Evolutionary conservation across 1,140 invertebrate genomes (phyloP).

Genomic region (Asbolus verrucosus): DNA sequence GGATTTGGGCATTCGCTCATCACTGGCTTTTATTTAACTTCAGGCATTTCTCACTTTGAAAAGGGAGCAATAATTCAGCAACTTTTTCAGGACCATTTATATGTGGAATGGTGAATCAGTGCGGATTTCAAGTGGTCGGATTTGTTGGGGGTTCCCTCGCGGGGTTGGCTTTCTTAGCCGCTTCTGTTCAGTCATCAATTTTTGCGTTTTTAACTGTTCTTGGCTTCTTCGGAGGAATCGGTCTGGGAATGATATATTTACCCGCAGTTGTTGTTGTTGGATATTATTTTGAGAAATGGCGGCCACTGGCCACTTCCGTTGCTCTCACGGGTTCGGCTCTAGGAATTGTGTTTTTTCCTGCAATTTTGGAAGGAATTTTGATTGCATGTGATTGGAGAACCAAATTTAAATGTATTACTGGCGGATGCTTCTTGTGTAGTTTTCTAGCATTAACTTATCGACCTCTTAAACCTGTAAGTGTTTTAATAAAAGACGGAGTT

Average conservation of each 20-base stretch:
- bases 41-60: conserved; percentile 68
- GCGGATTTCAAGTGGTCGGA: conserved; percentile 78
- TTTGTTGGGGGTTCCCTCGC: conserved; percentile 77
- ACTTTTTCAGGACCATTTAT: conserved; percentile 85
- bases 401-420: conserved; percentile 66
- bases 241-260: conserved; percentile 89
- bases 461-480: no score
- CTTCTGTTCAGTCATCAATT: conserved; percentile 70
- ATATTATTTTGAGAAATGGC: conserved; percentile 84
- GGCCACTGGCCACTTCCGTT: conserved; percentile 82
- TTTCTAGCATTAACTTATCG: no score
- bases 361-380: conserved; percentile 68
- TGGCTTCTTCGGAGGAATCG: conserved; percentile 80
- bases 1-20: conserved; percentile 75
- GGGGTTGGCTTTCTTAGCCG: conserved; percentile 69
- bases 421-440: no score
- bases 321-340: conserved; percentile 84
- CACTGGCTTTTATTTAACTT: conserved; percentile 77
- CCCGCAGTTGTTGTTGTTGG: conserved; percentile 83
- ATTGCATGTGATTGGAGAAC: conserved; percentile 67
- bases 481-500: no score
- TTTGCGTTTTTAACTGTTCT: conserved; percentile 72
- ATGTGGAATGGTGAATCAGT: conserved; percentile 77
- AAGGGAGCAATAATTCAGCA: conserved; percentile 6
- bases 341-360: conserved; percentile 77